Evolutionary conservation across 2,113 vertebrate genomes (phyloP).

Genomic region (Brachyhypopomus gauderio): DNA sequence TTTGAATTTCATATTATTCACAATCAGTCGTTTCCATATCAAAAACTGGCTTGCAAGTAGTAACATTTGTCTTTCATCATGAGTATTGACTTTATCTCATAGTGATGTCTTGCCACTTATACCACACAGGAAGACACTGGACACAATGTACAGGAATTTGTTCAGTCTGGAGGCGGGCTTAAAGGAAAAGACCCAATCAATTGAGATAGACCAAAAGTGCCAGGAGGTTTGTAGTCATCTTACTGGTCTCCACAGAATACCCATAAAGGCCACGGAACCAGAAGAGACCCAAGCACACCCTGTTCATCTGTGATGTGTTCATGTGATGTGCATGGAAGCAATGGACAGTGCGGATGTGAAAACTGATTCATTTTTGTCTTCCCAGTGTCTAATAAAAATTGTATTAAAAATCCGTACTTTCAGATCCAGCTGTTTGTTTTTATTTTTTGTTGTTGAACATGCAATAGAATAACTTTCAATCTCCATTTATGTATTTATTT

Average conservation of each 20-base stretch:
- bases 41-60: too few species aligned
- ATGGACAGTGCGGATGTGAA: neutral
- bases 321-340: neutral
- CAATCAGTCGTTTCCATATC: too few species aligned
- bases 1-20: too few species aligned
- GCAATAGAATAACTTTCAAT: neutral
- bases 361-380: neutral
- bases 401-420: neutral
- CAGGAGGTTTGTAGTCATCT: neutral
- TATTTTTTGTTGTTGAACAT: neutral
- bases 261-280: neutral
- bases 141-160: neutral
- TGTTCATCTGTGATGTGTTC: neutral
- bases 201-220: slow-evolving; percentile 9
- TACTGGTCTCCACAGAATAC: neutral
- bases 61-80: too few species aligned
- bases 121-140: slow-evolving; percentile 1
- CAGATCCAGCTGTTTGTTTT: neutral
- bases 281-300: neutral
- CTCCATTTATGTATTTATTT: too few species aligned
- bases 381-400: neutral
- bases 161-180: neutral
- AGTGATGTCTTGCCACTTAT: neutral
- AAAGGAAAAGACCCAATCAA: neutral
- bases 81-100: too few species aligned